Evolutionary conservation across 2,888 invertebrate species (phyloP).

Genomic region (Tinea semifulvella): DNA sequence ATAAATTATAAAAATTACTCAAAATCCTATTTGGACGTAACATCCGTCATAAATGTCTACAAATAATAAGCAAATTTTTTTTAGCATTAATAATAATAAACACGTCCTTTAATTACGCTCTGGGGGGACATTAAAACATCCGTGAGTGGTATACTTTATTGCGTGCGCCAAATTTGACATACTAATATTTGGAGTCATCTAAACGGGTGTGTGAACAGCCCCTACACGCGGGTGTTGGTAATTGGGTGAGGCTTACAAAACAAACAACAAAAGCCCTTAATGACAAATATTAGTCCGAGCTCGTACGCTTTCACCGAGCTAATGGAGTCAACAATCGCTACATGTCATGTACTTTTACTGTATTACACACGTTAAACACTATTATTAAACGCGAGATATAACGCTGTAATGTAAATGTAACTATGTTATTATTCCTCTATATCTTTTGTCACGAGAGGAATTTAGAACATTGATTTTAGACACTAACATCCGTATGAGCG

Average conservation of each 20-base stretch:
- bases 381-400: too few species aligned
- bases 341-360: neutral
- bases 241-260: constrained; percentile 31
- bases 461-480: too few species aligned
- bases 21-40: too few species aligned
- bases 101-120: constrained; percentile 30
- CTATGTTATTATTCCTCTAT: too few species aligned
- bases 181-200: constrained; percentile 46
- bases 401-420: too few species aligned
- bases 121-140: constrained; percentile 44
- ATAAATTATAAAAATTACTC: too few species aligned
- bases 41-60: too few species aligned
- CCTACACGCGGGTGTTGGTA: constrained; percentile 25
- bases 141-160: constrained; percentile 36
- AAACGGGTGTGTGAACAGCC: constrained; percentile 31
- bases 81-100: constrained; percentile 6
- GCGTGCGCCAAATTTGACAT: constrained; percentile 43
- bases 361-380: too few species aligned
- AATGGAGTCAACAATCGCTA: constrained; percentile 8
- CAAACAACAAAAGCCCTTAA: constrained; percentile 50
- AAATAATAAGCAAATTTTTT: constrained; percentile 1
- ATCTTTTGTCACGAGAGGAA: too few species aligned
- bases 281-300: constrained; percentile 49
- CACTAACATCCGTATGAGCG: too few species aligned
- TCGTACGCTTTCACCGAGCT: constrained; percentile 5